Base-by-base conservation (phyloP, 2,113 vertebrate species). In the Arizona elegans region DNA sequence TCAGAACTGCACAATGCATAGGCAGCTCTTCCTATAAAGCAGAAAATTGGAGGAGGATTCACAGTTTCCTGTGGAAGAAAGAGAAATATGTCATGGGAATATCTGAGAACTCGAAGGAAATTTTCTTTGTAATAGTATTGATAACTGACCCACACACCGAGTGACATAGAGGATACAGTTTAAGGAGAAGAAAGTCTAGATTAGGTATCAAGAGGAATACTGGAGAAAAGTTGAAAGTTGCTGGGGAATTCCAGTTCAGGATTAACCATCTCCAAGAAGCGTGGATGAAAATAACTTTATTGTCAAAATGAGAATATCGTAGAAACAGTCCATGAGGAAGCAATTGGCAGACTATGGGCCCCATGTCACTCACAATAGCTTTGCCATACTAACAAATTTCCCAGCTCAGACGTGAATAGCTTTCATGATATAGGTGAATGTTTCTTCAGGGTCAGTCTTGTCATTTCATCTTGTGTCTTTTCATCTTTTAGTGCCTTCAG, bases 401-500 rank as follows among this genome's bases (percentile, higher is more conserved):
- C 47, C 86, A 91, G 89, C 94, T 75, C 89, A 86, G 91, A 56
- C 47, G 47, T 90, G 87, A 95, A 89, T 85, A 92, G 92, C 91
- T 88, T 86, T 96, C 54, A 86, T 89, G 43, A 17, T 21, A 89
- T 17, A 55, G 95, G 86, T 59, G 92, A 81, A 5, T 89, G 59
- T 94, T 97, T 97, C 95, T 97, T 97, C 93, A 94, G 92, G 81
- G 94, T 95, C 86, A 96, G 96, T 91, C 90, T 95, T 92, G 94
- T 95, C 96, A 96, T 97, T 93, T 97, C 89, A 92, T 91, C 89
- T 96, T 97, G 93, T 91, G 97, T 96, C 95, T 97, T 98, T 93
- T 98, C 97, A 91, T 98, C 98, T 95, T 97, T 97, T 50, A 97
- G 87, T 8, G 97, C 95, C 93, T 96, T 97, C 93, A 98, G 91